A percentile compares a stretch with the other conserved stretches of the same genome.
Conservation (phyloP, 2,888 invertebrate species). For the Lochmaea capreae region DNA sequence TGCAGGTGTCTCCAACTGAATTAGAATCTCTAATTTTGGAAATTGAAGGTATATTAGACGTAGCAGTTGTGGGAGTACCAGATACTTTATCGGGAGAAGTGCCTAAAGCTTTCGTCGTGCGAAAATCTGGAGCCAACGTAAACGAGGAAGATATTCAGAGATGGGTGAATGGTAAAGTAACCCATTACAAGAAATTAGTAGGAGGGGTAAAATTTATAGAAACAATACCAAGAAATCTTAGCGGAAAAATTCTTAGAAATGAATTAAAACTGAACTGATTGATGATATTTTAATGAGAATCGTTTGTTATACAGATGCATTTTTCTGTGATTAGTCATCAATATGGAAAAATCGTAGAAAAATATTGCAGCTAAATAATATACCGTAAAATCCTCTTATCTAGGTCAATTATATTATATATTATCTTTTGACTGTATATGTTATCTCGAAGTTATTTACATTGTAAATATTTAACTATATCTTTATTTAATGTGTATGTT, state of each 20-base stretch:
- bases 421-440: too few species aligned
- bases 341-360: neutral
- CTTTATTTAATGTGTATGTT: too few species aligned
- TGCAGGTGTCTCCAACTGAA: slow-evolving; percentile 87
- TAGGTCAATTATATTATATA: too few species aligned
- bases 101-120: slow-evolving; percentile 80
- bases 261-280: slow-evolving; percentile 68
- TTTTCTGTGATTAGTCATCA: neutral
- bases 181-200: slow-evolving; percentile 78
- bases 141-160: slow-evolving; percentile 71
- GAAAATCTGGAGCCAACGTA: slow-evolving; percentile 68
- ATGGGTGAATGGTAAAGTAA: slow-evolving; percentile 74
- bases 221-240: slow-evolving; percentile 78
- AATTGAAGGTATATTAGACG: slow-evolving; percentile 78
- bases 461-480: neutral
- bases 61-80: slow-evolving; percentile 82
- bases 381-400: neutral
- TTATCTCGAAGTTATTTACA: too few species aligned
- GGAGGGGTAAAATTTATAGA: slow-evolving; percentile 79
- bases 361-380: neutral
- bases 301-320: neutral
- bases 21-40: slow-evolving; percentile 82
- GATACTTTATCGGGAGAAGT: slow-evolving; percentile 79
- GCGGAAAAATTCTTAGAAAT: slow-evolving; percentile 82
- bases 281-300: neutral